A percentile compares a stretch with the other conserved stretches of the same genome.
Evolutionary conservation across 2,113 vertebrate species (phyloP).

Genomic region (Macquaria ambigua): DNA sequence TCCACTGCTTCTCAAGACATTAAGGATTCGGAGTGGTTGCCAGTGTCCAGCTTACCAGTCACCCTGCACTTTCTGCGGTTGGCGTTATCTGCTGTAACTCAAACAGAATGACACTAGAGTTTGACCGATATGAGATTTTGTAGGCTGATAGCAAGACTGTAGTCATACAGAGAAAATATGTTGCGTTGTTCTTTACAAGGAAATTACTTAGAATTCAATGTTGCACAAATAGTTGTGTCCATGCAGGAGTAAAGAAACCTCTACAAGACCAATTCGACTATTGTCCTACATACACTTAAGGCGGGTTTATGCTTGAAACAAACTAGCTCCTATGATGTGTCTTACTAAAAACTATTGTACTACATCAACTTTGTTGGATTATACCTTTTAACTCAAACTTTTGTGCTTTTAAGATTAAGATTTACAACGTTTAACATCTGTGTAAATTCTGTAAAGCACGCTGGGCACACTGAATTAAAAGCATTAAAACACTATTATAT

Average conservation of each 20-base stretch:
- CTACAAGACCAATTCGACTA: not conserved
- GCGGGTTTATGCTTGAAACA: not conserved
- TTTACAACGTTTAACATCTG: not conserved
- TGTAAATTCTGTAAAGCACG: not conserved
- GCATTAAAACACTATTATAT: not conserved
- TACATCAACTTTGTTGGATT: not conserved
- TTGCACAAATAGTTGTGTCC: not conserved
- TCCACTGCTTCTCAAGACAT: not conserved
- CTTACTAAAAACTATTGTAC: not conserved
- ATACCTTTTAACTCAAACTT: not conserved
- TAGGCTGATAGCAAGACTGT: not conserved
- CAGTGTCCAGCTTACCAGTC: not conserved
- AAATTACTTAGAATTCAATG: not conserved
- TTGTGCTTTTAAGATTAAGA: not conserved
- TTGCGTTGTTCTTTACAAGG: not conserved
- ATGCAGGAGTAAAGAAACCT: not conserved
- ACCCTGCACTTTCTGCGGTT: not conserved
- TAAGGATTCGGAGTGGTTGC: not conserved
- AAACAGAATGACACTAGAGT: not conserved
- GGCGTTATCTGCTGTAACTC: conserved; percentile 9
- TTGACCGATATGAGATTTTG: not conserved
- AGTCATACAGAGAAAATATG: not conserved
- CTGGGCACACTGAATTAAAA: not conserved
- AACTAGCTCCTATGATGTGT: too few relatives aligned
- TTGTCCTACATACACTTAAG: not conserved